Percentiles rank a stretch among this genome's conserved stretches.
These are phyloP conservation scores for Xestoiulus laeticollis DNA, from an alignment of 2,888 invertebrate genomes.

Conservation along the genomic window DNA sequence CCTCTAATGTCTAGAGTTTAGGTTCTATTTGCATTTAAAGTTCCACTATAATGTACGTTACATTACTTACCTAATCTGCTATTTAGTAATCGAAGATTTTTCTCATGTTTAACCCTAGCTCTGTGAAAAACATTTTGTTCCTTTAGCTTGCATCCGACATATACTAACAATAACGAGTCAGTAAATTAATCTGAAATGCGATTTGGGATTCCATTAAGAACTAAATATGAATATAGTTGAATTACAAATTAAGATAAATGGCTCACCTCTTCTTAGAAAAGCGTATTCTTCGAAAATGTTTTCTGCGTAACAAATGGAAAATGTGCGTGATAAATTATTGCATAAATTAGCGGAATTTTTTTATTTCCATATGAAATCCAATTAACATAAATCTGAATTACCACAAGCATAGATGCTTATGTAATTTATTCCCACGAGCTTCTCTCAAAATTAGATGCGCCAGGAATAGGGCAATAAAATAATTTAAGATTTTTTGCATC, in stretches of 20 bases:
- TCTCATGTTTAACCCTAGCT: background rate
- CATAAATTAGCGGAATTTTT: background rate
- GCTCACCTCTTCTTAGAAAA: background rate
- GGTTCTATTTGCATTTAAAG: too few species aligned
- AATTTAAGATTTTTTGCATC: background rate
- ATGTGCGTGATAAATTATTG: background rate
- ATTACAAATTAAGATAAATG: background rate
- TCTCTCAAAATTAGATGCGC: background rate
- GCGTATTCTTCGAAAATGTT: background rate
- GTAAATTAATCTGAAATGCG: conserved; percentile 5
- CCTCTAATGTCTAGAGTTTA: too few species aligned
- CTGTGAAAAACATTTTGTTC: background rate
- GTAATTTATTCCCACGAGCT: background rate
- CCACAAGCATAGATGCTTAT: background rate
- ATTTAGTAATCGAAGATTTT: background rate
- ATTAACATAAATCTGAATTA: conserved; percentile 8
- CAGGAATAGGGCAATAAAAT: background rate
- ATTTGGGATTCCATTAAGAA: background rate
- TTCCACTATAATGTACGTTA: too few species aligned
- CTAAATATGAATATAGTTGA: background rate
- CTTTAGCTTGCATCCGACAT: background rate
- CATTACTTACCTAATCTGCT: too few species aligned
- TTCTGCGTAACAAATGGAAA: background rate
- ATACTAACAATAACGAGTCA: background rate
- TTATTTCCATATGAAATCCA: background rate